A percentile compares a stretch with the other conserved stretches of the same genome.
Evolutionary conservation across 1,140 invertebrate genomes (phyloP).

Genomic region (Lucilia cuprina): DNA sequence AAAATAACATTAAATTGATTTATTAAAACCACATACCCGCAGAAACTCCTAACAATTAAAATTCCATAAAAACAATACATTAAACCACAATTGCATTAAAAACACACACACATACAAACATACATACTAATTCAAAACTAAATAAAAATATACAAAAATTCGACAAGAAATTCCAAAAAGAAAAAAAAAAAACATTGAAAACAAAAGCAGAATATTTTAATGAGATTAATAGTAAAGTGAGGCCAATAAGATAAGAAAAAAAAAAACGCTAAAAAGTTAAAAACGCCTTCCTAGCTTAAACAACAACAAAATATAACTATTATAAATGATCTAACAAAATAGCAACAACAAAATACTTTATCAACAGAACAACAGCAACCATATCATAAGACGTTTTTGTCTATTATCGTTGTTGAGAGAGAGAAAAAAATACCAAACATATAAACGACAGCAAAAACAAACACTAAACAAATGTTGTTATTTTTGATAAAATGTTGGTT

Average conservation of each 20-base stretch:
- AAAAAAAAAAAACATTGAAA: neutral
- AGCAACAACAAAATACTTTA: neutral
- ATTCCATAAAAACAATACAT: neutral
- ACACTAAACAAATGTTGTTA: neutral
- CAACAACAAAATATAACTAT: neutral
- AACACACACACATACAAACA: too few species aligned
- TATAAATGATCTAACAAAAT: neutral
- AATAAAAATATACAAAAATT: neutral
- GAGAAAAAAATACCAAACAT: neutral
- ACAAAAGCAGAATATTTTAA: slow-evolving; percentile 33
- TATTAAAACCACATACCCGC: slow-evolving; percentile 6
- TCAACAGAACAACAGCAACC: neutral
- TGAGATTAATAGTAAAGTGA: slow-evolving; percentile 7
- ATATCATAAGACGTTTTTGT: neutral
- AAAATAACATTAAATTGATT: neutral
- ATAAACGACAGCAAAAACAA: neutral
- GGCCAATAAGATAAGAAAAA: neutral
- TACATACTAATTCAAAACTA: too few species aligned
- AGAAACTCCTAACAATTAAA: neutral
- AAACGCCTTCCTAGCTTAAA: slow-evolving; percentile 13
- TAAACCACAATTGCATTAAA: neutral
- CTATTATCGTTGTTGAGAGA: neutral
- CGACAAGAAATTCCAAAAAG: neutral
- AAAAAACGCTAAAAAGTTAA: neutral
- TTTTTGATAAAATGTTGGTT: slow-evolving; percentile 7